Conservation (phyloP, 2,797 vertebrate genomes). For the Staurois parvus region DNA sequence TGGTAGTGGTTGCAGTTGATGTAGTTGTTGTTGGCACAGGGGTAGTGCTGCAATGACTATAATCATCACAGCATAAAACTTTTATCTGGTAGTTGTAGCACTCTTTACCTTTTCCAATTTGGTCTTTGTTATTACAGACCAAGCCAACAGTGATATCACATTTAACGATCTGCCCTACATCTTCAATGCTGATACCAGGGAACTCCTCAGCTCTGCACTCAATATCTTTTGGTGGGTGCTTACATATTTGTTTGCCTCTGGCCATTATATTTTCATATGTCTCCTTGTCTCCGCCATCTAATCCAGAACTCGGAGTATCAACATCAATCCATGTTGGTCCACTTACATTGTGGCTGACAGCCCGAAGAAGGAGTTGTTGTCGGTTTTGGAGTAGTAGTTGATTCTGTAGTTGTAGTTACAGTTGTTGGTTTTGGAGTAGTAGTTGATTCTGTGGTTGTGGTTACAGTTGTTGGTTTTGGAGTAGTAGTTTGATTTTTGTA, state of each 20-base stretch:
- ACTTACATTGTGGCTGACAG: constrained; percentile 69
- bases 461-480: too few relatives aligned
- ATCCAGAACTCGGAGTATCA: constrained; percentile 64
- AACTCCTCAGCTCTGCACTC: constrained; percentile 66
- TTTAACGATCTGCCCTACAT: constrained; percentile 63
- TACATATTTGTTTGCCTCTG: constrained; percentile 60
- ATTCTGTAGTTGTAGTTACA: neutral
- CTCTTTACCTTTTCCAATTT: too few relatives aligned
- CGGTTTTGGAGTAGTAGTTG: neutral
- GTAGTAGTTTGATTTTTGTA: too few relatives aligned
- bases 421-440: too few relatives aligned
- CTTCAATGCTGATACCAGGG: neutral
- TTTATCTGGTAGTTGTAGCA: too few relatives aligned
- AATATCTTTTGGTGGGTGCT: constrained; percentile 62
- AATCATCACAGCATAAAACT: too few relatives aligned
- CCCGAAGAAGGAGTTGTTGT: neutral
- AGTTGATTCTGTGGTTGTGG: too few relatives aligned
- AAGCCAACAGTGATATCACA: constrained; percentile 60
- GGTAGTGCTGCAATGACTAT: neutral
- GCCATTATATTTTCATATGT: constrained; percentile 54
- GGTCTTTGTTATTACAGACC: neutral
- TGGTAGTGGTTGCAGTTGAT: too few relatives aligned
- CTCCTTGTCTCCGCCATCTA: constrained; percentile 76
- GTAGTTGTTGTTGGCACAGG: too few relatives aligned
- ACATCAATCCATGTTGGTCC: constrained; percentile 81